These are phyloP conservation scores for Triplophysa rosa DNA, from an alignment of 2,113 vertebrate genomes.

Conservation along the genomic window DNA sequence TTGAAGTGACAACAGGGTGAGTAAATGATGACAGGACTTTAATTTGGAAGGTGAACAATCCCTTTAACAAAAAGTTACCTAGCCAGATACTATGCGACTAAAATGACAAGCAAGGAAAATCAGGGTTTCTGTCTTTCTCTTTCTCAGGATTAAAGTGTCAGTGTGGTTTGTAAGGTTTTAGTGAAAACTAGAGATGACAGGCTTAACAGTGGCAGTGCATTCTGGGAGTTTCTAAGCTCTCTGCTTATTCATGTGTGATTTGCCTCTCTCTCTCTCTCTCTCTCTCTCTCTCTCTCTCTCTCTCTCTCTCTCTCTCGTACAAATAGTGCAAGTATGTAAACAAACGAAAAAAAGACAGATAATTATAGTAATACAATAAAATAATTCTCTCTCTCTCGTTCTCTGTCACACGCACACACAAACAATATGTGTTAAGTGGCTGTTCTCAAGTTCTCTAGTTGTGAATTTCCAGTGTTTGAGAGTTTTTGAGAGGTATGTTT, in stretches of 20 bases:
- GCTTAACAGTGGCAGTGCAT: background rate
- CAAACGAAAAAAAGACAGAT: too few relatives aligned
- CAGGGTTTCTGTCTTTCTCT: background rate
- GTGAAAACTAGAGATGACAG: slow-evolving; percentile 4
- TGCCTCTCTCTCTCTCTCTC: background rate
- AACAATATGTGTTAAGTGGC: background rate
- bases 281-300: background rate
- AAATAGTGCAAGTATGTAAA: too few relatives aligned
- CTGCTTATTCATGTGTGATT: slow-evolving; percentile 20
- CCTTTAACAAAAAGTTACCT: too few relatives aligned
- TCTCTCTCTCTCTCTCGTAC: background rate
- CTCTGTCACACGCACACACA: background rate
- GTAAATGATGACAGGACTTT: too few relatives aligned
- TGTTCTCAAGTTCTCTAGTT: background rate
- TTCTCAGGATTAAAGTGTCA: background rate
- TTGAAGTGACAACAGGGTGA: too few relatives aligned
- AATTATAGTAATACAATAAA: too few relatives aligned
- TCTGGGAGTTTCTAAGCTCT: background rate
- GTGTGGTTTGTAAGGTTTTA: background rate
- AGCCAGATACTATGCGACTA: too few relatives aligned
- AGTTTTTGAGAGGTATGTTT: background rate
- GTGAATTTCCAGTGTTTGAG: background rate
- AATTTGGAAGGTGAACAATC: too few relatives aligned
- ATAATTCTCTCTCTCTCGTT: background rate
- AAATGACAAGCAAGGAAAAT: too few relatives aligned